Evolutionary conservation across 2,888 invertebrate species (phyloP).

Genomic region (Pyrrhia umbra): DNA sequence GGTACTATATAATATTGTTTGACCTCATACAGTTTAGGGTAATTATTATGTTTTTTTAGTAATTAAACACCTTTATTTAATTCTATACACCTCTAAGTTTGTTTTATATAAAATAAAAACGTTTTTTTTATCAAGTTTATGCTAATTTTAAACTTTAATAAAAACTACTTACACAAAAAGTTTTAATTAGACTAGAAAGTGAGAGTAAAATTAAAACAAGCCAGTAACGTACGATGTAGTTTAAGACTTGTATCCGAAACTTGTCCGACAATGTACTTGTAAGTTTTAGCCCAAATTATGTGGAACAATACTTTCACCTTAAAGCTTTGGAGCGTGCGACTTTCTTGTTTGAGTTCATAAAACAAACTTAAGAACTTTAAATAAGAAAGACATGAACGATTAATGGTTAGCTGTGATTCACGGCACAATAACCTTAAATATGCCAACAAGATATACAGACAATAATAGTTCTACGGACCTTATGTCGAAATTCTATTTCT

Average conservation of each 20-base stretch:
- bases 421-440: no score
- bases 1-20: no score
- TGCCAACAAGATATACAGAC: no score
- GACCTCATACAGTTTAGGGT: no score
- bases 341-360: constrained; percentile 6
- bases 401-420: not conserved
- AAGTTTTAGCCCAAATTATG: constrained; percentile 29
- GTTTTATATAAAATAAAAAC: no score
- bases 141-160: not conserved
- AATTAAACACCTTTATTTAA: no score
- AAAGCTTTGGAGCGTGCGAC: constrained; percentile 10
- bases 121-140: not conserved
- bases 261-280: constrained; percentile 22
- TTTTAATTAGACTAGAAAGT: constrained; percentile 16
- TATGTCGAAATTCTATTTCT: no score
- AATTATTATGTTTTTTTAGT: no score
- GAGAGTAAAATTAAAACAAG: constrained; percentile 7
- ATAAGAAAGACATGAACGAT: not conserved
- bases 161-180: constrained; percentile 5
- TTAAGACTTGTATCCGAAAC: constrained; percentile 30
- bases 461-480: no score
- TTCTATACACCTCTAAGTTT: no score
- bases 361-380: constrained; percentile 4
- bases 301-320: constrained; percentile 27
- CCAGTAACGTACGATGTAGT: constrained; percentile 6